phyloP scores from a whole-genome alignment of 2,113 vertebrate species.

The Hypanus sabinus region DNA sequence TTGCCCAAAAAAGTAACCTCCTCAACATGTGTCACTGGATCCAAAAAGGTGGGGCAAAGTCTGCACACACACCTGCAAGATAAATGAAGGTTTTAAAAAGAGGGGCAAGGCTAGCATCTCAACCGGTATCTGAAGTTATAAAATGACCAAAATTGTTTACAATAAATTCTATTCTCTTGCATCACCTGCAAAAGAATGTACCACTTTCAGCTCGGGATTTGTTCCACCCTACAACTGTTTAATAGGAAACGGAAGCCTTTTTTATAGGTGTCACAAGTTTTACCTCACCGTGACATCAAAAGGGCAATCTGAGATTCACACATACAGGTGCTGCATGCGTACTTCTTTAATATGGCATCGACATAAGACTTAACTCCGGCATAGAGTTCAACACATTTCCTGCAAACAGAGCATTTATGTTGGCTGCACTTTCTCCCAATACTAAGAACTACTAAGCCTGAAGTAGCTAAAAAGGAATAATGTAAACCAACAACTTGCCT shows the following conservation, averaged over 20 bases:
- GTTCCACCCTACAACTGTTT: neutral
- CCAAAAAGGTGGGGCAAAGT: neutral
- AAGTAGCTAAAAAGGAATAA: neutral
- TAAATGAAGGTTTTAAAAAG: neutral
- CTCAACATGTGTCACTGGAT: neutral
- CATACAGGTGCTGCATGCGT: too few relatives aligned
- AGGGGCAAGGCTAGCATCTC: neutral
- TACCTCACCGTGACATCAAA: neutral
- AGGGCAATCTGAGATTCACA: too few relatives aligned
- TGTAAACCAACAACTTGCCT: slow-evolving; percentile 48
- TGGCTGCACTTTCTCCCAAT: neutral
- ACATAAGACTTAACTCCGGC: neutral
- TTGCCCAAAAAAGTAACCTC: neutral
- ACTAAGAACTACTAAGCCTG: neutral
- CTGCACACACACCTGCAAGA: neutral
- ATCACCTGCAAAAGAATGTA: neutral
- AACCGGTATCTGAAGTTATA: neutral
- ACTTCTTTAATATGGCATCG: neutral
- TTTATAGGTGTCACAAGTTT: neutral
- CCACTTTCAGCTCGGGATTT: neutral
- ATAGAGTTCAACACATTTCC: neutral
- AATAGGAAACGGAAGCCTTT: neutral
- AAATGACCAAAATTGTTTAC: neutral
- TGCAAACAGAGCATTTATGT: neutral
- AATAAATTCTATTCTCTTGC: neutral